Conservation (phyloP, 2,113 vertebrate species). For the Nibea coibor region DNA sequence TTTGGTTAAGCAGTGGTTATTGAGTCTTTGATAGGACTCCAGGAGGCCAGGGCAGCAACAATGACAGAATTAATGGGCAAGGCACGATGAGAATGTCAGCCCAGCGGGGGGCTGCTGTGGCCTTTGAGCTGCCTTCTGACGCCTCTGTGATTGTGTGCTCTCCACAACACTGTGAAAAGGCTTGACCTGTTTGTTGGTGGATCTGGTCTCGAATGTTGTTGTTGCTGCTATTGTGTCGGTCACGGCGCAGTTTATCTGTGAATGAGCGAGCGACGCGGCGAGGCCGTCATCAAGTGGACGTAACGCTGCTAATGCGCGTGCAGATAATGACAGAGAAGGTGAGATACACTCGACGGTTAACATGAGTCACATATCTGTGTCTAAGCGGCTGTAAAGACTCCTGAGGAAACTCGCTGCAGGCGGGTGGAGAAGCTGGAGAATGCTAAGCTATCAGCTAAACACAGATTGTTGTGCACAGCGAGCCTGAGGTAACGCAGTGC, state of each 20-base stretch:
- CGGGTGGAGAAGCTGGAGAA: neutral
- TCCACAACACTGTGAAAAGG: slow-evolving; percentile 68
- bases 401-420: neutral
- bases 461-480: neutral
- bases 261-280: slow-evolving; percentile 15
- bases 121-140: slow-evolving; percentile 80
- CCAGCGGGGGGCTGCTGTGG: slow-evolving; percentile 76
- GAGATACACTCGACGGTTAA: neutral
- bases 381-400: neutral
- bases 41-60: slow-evolving; percentile 84
- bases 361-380: neutral
- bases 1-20: slow-evolving; percentile 85
- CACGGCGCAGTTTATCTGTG: slow-evolving; percentile 25
- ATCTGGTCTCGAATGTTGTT: slow-evolving; percentile 59
- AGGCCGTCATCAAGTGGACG: slow-evolving; percentile 40
- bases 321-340: neutral
- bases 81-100: slow-evolving; percentile 86
- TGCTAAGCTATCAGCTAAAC: neutral
- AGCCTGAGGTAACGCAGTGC: neutral
- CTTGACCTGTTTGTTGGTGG: slow-evolving; percentile 74
- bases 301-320: slow-evolving; percentile 3
- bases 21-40: slow-evolving; percentile 85
- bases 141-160: slow-evolving; percentile 77
- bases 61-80: slow-evolving; percentile 86
- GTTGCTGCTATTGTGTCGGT: slow-evolving; percentile 46